phyloP scores from a whole-genome alignment of 1,140 invertebrate species.

The Zaprionus taronus region DNA sequence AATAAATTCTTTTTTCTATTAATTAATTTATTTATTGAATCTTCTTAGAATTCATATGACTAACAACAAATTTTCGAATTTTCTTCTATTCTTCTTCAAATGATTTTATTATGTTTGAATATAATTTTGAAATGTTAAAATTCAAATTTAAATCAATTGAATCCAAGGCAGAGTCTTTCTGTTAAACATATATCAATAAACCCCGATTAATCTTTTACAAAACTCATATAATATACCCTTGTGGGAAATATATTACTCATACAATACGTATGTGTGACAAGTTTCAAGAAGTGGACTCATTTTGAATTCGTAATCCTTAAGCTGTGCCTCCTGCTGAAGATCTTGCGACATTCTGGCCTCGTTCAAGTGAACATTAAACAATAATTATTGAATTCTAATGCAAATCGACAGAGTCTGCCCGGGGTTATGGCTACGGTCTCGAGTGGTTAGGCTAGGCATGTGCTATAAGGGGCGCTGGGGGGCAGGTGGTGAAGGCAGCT shows the following conservation, averaged over 20 bases:
- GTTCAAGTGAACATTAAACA: constrained; percentile 76
- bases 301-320: constrained; percentile 3
- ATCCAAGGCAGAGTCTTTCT: not conserved
- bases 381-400: constrained; percentile 78
- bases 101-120: too few species aligned
- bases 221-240: not conserved
- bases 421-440: constrained; percentile 22
- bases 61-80: too few species aligned
- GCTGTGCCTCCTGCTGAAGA: not conserved
- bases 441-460: constrained; percentile 32
- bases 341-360: constrained; percentile 53
- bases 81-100: too few species aligned
- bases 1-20: too few species aligned
- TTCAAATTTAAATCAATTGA: not conserved
- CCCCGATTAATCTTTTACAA: not conserved
- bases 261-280: not conserved
- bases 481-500: constrained; percentile 38
- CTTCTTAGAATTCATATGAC: too few species aligned
- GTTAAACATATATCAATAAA: not conserved
- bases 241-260: not conserved
- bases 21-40: too few species aligned
- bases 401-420: constrained; percentile 47
- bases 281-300: not conserved
- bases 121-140: not conserved
- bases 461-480: constrained; percentile 16